Percentiles rank a stretch among this genome's conserved stretches.
These are phyloP conservation scores for Brassicogethes aeneus DNA, from an alignment of 2,888 invertebrate genomes.

Conservation along the genomic window DNA sequence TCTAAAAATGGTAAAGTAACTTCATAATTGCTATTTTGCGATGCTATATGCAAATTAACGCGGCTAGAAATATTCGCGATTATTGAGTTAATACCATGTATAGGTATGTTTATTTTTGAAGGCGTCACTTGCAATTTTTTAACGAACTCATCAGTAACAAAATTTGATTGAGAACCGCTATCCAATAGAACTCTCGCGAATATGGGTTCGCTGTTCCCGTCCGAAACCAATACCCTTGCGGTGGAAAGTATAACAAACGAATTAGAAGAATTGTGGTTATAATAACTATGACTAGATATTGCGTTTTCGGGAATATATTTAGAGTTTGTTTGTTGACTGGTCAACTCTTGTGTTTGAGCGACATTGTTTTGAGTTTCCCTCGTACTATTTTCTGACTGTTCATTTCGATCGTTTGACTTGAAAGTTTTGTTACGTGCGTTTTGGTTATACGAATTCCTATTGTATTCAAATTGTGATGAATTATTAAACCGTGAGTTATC, in stretches of 20 bases:
- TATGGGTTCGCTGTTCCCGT: neutral
- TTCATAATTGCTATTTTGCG: neutral
- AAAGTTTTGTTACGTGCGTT: neutral
- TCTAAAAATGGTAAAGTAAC: constrained; percentile 8
- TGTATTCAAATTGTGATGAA: neutral
- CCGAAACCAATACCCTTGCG: neutral
- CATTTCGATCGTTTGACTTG: neutral
- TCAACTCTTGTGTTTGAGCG: neutral
- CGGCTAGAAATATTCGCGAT: neutral
- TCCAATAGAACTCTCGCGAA: neutral
- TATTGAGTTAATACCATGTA: neutral
- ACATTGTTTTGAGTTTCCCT: neutral
- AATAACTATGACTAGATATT: neutral
- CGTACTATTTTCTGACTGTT: neutral
- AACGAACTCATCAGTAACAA: neutral
- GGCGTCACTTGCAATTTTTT: neutral
- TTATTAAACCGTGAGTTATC: neutral
- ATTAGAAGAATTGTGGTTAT: neutral
- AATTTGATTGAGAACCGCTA: constrained; percentile 4
- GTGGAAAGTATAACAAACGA: constrained; percentile 1
- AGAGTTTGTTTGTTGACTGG: neutral
- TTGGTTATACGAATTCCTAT: neutral
- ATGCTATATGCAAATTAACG: constrained; percentile 1
- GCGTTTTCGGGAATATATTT: neutral
- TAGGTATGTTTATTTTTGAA: neutral